Conservation (phyloP, 2,797 vertebrate species). For the Thalassophryne amazonica region DNA sequence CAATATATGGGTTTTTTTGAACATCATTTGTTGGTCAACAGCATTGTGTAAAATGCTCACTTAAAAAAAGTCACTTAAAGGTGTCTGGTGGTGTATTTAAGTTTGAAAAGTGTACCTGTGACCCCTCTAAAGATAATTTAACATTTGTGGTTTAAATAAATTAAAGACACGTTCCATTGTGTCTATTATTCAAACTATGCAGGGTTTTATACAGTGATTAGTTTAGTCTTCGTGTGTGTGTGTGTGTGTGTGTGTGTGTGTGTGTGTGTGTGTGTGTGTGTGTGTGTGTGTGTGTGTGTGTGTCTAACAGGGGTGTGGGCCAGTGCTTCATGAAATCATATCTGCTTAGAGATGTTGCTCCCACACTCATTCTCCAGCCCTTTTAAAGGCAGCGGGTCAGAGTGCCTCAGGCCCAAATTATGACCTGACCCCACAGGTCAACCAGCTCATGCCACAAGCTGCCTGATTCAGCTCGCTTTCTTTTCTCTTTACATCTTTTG, state of each 20-base stretch:
- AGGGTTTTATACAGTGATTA: too few species aligned
- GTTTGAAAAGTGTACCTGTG: too few species aligned
- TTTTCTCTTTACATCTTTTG: constrained; percentile 22
- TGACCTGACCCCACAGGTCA: constrained; percentile 40
- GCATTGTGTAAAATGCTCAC: too few species aligned
- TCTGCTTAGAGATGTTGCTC: constrained; percentile 8
- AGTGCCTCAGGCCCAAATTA: constrained; percentile 34
- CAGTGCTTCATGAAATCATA: constrained; percentile 23
- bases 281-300: background rate
- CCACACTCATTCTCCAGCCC: background rate
- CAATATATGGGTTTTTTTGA: too few species aligned
- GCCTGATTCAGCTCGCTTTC: constrained; percentile 29
- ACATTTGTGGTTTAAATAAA: too few species aligned
- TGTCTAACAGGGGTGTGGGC: background rate
- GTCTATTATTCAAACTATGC: too few species aligned
- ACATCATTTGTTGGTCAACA: too few species aligned
- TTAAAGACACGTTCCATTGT: too few species aligned
- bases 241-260: background rate
- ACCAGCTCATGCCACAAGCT: constrained; percentile 25
- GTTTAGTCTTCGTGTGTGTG: too few species aligned
- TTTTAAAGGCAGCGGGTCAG: constrained; percentile 29
- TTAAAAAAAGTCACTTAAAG: too few species aligned
- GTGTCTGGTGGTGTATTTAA: too few species aligned
- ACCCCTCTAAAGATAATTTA: too few species aligned
- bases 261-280: background rate